Percentiles rank a stretch among this genome's conserved stretches.
These are phyloP conservation scores for Hestina assimilis DNA, from an alignment of 1,140 invertebrate genomes.

Conservation along the genomic window DNA sequence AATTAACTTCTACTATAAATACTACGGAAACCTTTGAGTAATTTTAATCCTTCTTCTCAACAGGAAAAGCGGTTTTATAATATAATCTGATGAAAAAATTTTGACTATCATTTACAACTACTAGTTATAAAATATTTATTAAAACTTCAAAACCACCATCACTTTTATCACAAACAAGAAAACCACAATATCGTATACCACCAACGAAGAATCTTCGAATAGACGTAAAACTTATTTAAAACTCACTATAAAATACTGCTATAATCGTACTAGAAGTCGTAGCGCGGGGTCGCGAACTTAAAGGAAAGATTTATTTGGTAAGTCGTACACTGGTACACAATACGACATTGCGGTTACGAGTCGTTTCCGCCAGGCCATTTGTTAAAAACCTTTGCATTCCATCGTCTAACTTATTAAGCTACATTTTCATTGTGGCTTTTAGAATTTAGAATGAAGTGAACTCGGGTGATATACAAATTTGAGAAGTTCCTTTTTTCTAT, in stretches of 20 bases:
- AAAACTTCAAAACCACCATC: too few relatives aligned
- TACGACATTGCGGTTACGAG: constrained; percentile 11
- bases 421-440: not conserved
- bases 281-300: constrained; percentile 14
- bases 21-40: too few relatives aligned
- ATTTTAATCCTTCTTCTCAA: too few relatives aligned
- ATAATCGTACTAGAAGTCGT: constrained; percentile 6
- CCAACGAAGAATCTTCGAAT: not conserved
- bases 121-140: too few relatives aligned
- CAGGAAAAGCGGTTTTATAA: too few relatives aligned
- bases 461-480: too few relatives aligned
- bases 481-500: not conserved
- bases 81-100: too few relatives aligned
- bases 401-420: not conserved
- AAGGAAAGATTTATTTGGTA: constrained; percentile 33
- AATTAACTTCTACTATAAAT: too few relatives aligned
- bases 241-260: not conserved
- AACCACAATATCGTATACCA: too few relatives aligned
- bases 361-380: constrained; percentile 24
- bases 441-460: not conserved
- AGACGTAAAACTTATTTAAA: not conserved
- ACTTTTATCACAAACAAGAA: too few relatives aligned
- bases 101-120: too few relatives aligned
- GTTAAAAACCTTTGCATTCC: constrained; percentile 17
- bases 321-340: constrained; percentile 25